Evolutionary conservation across 2,888 invertebrate species (phyloP), one percentile per base, ranked within the genome.

Genomic region (Paralinhomoeus sp.): DNA sequence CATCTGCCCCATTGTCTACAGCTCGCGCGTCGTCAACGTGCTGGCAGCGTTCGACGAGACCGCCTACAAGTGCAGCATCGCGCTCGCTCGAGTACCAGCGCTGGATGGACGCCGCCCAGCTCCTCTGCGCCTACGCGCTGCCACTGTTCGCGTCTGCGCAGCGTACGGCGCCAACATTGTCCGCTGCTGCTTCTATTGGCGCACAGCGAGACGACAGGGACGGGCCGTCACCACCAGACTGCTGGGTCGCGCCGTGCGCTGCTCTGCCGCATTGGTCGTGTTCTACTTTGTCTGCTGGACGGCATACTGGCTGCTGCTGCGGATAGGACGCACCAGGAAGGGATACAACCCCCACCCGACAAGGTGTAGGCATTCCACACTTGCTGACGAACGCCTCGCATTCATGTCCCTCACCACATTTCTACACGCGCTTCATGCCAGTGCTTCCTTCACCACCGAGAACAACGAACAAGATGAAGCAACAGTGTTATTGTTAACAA

Each of bases 261-360:
- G 57, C 48, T 55, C 57, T 27, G 56, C 57, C 13, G 50, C 60
- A 52, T 56, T 58, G n/a, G 58, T 58, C n/a, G 55, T 57, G 20
- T 58, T 58, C 49, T 58, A 58, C 46, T 58, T 57, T 48, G 48
- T 56, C 41, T 57, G 58, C 49, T 58, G 57, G 57, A 59, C 58
- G n/a, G 58, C 58, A 1, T 58, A 58, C 27, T 27, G 12, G 7
- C 27, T 27, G 27, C 5, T 27, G 27, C 7, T 27, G 27, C 12
- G 27, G n/a, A n/a, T n/a, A n/a, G n/a, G n/a, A n/a, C n/a, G n/a
- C n/a, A n/a, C n/a, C n/a, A n/a, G n/a, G n/a, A n/a, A n/a, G n/a
- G n/a, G n/a, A n/a, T n/a, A n/a, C n/a, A n/a, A n/a, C n/a, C n/a
- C n/a, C n/a, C n/a, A n/a, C n/a, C n/a, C n/a, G n/a, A n/a, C n/a